Conservation (phyloP, 2,888 invertebrate species). For the Periphyllus acericola region DNA sequence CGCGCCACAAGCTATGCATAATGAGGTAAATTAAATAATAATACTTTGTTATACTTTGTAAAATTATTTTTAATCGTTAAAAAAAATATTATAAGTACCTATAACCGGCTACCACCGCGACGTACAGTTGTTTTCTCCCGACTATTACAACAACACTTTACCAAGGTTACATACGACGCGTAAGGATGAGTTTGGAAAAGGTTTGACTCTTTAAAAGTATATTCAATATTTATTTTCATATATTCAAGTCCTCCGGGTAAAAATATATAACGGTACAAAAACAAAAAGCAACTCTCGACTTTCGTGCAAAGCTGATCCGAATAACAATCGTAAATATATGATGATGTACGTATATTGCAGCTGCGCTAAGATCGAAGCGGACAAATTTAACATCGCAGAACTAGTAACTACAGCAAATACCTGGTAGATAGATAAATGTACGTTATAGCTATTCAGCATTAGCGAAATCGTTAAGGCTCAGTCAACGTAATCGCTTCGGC, state of each 20-base stretch:
- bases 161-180: neutral
- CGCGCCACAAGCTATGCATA: too few relatives aligned
- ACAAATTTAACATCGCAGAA: neutral
- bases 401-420: too few relatives aligned
- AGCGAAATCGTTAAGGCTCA: neutral
- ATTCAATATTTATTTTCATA: slow-evolving; percentile 4
- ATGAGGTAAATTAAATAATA: too few relatives aligned
- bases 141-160: neutral
- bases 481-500: neutral
- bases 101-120: too few relatives aligned
- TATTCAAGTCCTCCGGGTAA: neutral
- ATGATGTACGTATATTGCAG: too few relatives aligned
- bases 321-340: neutral
- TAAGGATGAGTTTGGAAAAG: neutral
- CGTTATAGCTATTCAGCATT: neutral
- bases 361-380: neutral
- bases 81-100: too few relatives aligned
- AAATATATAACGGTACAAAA: slow-evolving; percentile 1
- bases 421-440: too few relatives aligned
- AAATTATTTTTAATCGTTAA: too few relatives aligned
- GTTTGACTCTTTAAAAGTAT: neutral
- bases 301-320: neutral
- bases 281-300: neutral
- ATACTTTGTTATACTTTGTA: too few relatives aligned
- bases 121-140: neutral